Conservation (phyloP, 2,888 invertebrate genomes). For the Melieria picta region DNA sequence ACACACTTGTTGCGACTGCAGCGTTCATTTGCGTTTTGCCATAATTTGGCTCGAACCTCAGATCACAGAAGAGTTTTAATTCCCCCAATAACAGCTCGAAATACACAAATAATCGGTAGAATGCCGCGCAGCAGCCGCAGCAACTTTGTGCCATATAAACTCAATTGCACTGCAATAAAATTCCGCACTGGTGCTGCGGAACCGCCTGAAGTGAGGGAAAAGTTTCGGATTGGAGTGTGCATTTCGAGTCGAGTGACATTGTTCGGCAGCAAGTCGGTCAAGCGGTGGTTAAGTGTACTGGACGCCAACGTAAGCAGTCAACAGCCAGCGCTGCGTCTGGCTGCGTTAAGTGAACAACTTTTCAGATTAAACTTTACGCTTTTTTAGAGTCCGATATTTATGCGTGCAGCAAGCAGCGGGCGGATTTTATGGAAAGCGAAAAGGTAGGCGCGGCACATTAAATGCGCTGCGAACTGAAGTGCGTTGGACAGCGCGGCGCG, state of each 20-base stretch:
- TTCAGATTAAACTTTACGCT: conserved; percentile 10
- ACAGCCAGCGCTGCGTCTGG: no score
- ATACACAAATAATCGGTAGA: neutral
- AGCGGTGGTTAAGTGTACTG: no score
- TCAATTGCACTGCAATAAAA: neutral
- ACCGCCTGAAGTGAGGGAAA: neutral
- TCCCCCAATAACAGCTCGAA: neutral
- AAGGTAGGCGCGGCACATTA: no score
- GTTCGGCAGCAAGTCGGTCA: no score
- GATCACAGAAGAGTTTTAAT: conserved; percentile 1
- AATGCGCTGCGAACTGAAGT: no score
- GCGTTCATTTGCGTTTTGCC: neutral
- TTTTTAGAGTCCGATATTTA: neutral
- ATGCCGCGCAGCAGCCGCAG: neutral
- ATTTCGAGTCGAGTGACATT: no score
- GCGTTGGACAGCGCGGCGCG: no score
- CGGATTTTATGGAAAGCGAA: no score
- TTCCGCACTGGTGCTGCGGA: neutral
- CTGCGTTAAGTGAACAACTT: conserved; percentile 13
- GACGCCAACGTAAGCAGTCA: no score
- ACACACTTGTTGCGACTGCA: no score
- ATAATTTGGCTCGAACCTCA: neutral
- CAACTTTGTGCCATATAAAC: neutral
- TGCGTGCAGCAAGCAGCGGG: no score
- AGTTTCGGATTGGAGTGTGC: neutral